phyloP scores from a whole-genome alignment of 2,888 invertebrate species.

The Ormyrus pomaceus region DNA sequence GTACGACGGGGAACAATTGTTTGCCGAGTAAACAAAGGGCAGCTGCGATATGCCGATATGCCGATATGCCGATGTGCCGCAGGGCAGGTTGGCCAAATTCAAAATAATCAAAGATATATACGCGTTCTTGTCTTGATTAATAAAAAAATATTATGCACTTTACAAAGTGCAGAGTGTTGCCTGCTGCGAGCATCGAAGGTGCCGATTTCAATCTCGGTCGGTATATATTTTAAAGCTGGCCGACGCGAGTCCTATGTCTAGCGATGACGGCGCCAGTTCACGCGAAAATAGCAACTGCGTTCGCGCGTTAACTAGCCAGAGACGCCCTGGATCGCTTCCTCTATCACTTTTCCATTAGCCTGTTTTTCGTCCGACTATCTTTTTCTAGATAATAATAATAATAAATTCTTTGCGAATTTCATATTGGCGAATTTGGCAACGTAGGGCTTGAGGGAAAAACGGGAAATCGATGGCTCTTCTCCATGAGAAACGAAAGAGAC shows the following conservation, averaged over 20 bases:
- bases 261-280: conserved; percentile 59
- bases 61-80: too few species aligned
- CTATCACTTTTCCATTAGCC: conserved; percentile 25
- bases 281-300: conserved; percentile 60
- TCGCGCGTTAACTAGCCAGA: neutral
- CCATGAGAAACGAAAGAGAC: too few species aligned
- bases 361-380: conserved; percentile 8
- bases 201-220: conserved; percentile 29
- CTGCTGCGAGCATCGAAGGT: conserved; percentile 4
- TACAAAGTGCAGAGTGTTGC: neutral
- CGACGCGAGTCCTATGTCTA: conserved; percentile 53
- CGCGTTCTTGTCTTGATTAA: too few species aligned
- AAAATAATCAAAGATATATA: neutral
- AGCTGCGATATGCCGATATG: too few species aligned
- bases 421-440: too few species aligned
- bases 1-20: neutral
- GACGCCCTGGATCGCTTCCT: neutral
- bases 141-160: too few species aligned
- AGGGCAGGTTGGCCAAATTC: too few species aligned
- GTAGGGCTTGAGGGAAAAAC: too few species aligned
- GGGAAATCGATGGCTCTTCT: too few species aligned
- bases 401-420: too few species aligned
- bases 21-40: too few species aligned
- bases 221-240: conserved; percentile 45
- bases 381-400: too few species aligned